These are phyloP conservation scores for Burhinus oedicnemus DNA, from an alignment of 2,113 vertebrate genomes.

Conservation along the genomic window DNA sequence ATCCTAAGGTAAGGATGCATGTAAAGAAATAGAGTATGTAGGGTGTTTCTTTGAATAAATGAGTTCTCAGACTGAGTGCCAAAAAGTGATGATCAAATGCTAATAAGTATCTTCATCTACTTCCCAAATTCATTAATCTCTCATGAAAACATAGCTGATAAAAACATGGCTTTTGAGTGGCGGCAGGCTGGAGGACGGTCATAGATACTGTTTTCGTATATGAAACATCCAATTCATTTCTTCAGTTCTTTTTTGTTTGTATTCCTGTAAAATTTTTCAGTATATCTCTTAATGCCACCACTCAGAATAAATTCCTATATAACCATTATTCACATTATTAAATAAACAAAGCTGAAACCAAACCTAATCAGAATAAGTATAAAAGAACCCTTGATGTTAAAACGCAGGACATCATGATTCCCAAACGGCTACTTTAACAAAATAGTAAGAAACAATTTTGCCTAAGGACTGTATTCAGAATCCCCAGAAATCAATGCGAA, in stretches of 20 bases:
- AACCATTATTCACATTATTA: background rate
- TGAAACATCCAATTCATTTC: background rate
- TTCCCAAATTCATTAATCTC: background rate
- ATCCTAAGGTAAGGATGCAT: background rate
- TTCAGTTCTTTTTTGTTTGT: background rate
- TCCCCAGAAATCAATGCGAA: background rate
- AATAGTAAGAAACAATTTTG: background rate
- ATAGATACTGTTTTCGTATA: background rate
- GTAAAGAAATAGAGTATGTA: background rate
- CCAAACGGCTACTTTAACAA: background rate
- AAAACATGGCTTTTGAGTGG: background rate
- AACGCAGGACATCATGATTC: background rate
- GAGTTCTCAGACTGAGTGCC: background rate
- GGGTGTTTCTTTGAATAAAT: background rate
- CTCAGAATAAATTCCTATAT: background rate
- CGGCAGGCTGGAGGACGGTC: background rate
- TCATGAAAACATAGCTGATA: background rate
- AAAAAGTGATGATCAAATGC: background rate
- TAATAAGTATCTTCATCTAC: background rate
- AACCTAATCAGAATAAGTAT: background rate
- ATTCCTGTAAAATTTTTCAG: background rate
- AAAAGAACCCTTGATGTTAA: background rate
- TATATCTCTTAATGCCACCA: background rate
- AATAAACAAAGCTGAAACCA: slow-evolving; percentile 29
- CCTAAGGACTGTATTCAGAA: background rate